Evolutionary conservation across 2,113 vertebrate species (phyloP).

Genomic region (Electrona antarctica): DNA sequence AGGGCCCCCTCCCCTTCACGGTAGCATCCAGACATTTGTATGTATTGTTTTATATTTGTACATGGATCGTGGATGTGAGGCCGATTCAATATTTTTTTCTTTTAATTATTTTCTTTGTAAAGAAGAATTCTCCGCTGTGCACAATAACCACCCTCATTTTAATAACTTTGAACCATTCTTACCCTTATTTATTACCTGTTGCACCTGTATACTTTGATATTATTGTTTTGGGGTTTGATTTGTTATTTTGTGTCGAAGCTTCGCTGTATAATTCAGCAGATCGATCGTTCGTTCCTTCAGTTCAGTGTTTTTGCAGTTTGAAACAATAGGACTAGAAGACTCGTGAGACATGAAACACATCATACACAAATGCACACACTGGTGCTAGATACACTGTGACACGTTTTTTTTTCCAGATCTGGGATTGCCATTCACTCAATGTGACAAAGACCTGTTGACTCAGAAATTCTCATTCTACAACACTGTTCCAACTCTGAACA

Average conservation of each 20-base stretch:
- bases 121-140: conserved; percentile 90
- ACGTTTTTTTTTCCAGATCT: conserved; percentile 80
- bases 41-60: conserved; percentile 99
- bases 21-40: conserved; percentile 96
- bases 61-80: conserved; percentile 98
- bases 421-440: conserved; percentile 74
- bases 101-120: conserved; percentile 86
- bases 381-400: conserved; percentile 99
- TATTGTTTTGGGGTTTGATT: conserved; percentile 72
- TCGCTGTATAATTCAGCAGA: conserved; percentile 70
- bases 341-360: conserved; percentile 43
- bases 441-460: conserved; percentile 63
- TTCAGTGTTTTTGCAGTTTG: conserved; percentile 78
- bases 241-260: conserved; percentile 64
- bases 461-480: conserved; percentile 52
- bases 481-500: conserved; percentile 60
- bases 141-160: conserved; percentile 94
- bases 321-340: conserved; percentile 80
- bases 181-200: conserved; percentile 98
- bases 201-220: conserved; percentile 86
- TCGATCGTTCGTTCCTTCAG: conserved; percentile 64
- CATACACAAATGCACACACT: conserved; percentile 84
- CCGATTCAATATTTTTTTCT: conserved; percentile 90
- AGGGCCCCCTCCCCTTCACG: conserved; percentile 74
- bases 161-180: conserved; percentile 83